These are phyloP conservation scores for Hoplodrina blanda DNA, from an alignment of 2,888 invertebrate species.

Conservation along the genomic window DNA sequence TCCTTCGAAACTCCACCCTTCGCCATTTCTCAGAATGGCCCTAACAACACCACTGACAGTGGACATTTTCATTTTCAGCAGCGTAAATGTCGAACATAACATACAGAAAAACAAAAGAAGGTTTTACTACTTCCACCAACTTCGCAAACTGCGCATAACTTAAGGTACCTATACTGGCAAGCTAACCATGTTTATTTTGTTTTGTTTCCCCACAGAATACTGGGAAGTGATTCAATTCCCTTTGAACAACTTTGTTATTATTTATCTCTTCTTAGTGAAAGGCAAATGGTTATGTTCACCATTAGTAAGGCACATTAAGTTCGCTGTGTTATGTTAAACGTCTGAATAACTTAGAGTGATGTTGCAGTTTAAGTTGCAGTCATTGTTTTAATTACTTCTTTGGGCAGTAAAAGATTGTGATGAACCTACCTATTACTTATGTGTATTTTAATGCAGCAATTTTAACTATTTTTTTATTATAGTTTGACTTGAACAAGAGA, in stretches of 20 bases:
- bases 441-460: neutral
- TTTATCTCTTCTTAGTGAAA: slow-evolving; percentile 63
- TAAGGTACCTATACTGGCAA: slow-evolving; percentile 26
- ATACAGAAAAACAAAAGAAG: slow-evolving; percentile 20
- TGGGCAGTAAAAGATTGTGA: slow-evolving; percentile 6
- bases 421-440: neutral
- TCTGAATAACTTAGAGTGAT: slow-evolving; percentile 55
- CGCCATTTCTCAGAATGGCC: neutral
- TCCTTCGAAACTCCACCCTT: neutral
- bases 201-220: slow-evolving; percentile 68
- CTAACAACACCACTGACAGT: neutral
- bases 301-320: slow-evolving; percentile 61
- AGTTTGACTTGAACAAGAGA: neutral
- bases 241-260: slow-evolving; percentile 69
- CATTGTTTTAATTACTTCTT: slow-evolving; percentile 51
- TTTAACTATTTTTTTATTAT: neutral
- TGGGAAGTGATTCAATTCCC: slow-evolving; percentile 67
- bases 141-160: slow-evolving; percentile 34
- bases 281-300: slow-evolving; percentile 66
- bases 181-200: slow-evolving; percentile 68
- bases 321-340: slow-evolving; percentile 60
- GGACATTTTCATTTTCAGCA: slow-evolving; percentile 7
- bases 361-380: slow-evolving; percentile 36
- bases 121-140: slow-evolving; percentile 33
- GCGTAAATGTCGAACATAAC: neutral